Base-by-base conservation (phyloP, 2,797 vertebrate genomes). In the Chiroxiphia lanceolata region DNA sequence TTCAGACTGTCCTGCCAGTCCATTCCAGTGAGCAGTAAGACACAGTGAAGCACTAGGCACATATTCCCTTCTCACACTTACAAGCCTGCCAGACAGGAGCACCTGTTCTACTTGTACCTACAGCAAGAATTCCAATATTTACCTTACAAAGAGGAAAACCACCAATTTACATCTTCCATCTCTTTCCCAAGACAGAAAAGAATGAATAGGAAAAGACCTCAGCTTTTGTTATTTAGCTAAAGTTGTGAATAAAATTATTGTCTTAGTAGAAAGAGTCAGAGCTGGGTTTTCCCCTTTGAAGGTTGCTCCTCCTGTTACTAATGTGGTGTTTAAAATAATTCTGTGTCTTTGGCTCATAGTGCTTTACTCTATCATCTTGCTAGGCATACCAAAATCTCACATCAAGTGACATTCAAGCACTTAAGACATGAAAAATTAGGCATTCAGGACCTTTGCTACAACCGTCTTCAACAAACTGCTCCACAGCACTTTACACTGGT, bases 321-420 rank as follows among this genome's bases (percentile, higher is more conserved):
- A 36, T 48, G 31, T 59, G 38, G 26, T 61, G 88, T 67, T 89
- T 48, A 51, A 89, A 87, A 95, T 31, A 86, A 17, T 84, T 57
- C 29, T 38, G 53, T 50, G 38, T 90, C 92, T 96, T 94, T 96
- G 91, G 94, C 89, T 93, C 51, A 44, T 11, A 92, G 77, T 93
- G 90, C 89, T 95, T 96, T 82, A 91, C 78, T 74, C 60, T 27
- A 53, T 80, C 65, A 40, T 26, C 83, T 74, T 51, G 29, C 70
- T 63, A 47, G 47, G 86, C 45, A 68, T 86, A 90, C 38, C 50
- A 47, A 88, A 47, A 67, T 64, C 71, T 82, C 60, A 86, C 59
- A 68, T 57, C 93, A 88, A 79, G 69, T 70, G 70, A 93, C 90
- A 67, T 47, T 92, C 57, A 80, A 94, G 79, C 76, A 97, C 83